Base-by-base conservation (phyloP, 1,140 invertebrate species). In the Frieseomelitta varia region DNA sequence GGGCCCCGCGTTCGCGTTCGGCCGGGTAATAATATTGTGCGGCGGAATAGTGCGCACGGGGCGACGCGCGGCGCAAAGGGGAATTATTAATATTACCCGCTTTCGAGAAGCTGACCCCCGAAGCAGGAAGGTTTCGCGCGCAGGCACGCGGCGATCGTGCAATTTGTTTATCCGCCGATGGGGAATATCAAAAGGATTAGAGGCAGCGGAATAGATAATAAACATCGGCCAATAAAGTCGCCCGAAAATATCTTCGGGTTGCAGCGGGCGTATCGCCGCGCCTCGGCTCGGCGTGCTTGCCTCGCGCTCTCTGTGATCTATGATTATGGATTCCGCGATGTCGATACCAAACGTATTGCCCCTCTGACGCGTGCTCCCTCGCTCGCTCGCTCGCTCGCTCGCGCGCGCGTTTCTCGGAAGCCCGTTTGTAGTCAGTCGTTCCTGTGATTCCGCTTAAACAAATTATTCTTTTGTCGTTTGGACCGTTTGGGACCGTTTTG, bases 171-270 rank as follows among this genome's bases (percentile, higher is more conserved):
- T 87, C 81, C 90, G 79, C 77, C 87, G 82, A 90, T 79, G 85
- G 63, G 87, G 86, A 92, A 92, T 93, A 93, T 93, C 92, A 93
- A 93, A 93, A 93, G 93, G 91, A 93, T 92, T 90, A 90, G 85
- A 90, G 89, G 82, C 88, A 73, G 86, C 89, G 86, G 81, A 87
- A 92, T 88, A 87, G 91, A 93, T 93, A 93, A 93, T 92, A 93
- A 93, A 93, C 93, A 93, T 88, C 78, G 87, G 86, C 89, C 89
- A 90, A 92, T 92, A 92, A 93, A 93, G 91, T 89, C 92, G 87
- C 88, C 91, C 91, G 84, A 91, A 92, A 92, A 92, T 92, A 93
- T 89, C 90, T 84, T 71, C n/a, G 6, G 63, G 79, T 74, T 85
- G 85, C 87, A 84, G 84, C 85, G 75, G 77, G 84, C 85, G 75